phyloP scores from a whole-genome alignment of 2,888 invertebrate genomes.

The Drosophila pegasa region DNA sequence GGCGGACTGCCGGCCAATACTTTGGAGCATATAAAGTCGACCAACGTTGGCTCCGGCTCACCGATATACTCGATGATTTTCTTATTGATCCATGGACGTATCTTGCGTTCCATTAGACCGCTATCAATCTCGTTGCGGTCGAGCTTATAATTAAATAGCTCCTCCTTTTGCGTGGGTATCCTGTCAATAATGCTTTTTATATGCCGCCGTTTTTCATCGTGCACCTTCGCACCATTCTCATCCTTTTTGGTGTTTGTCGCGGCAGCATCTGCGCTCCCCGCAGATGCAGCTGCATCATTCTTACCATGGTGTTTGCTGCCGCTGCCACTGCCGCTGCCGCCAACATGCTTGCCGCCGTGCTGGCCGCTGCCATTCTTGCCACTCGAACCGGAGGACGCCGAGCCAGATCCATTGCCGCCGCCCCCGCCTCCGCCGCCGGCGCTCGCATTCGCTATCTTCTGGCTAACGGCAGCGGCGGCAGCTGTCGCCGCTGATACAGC shows the following conservation, averaged over 20 bases:
- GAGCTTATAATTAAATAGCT: conserved; percentile 96
- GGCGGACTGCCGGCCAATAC: conserved; percentile 97
- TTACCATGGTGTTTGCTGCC: conserved; percentile 69
- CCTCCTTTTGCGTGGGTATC: conserved; percentile 98
- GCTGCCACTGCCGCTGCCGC: conserved; percentile 22
- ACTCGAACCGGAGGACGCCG: conserved; percentile 35
- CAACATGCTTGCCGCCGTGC: conserved; percentile 45
- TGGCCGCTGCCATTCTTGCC: conserved; percentile 18
- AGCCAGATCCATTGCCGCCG: conserved; percentile 33
- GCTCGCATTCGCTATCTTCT: conserved; percentile 63
- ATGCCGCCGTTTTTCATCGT: conserved; percentile 97
- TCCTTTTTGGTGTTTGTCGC: conserved; percentile 83
- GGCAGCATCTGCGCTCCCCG: conserved; percentile 64
- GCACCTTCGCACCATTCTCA: conserved; percentile 89
- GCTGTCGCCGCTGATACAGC: conserved; percentile 72
- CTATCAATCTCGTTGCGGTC: conserved; percentile 94
- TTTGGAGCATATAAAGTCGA: conserved; percentile 99
- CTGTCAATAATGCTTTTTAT: conserved; percentile 99
- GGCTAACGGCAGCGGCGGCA: conserved; percentile 74
- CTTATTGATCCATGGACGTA: conserved; percentile 99
- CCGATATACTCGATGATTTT: conserved; percentile 99
- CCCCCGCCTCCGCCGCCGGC: conserved; percentile 15
- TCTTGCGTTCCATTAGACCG: conserved; percentile 96
- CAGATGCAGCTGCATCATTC: conserved; percentile 73
- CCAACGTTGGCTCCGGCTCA: conserved; percentile 98